Conservation (phyloP, 2,797 vertebrate genomes). For the Nasua narica region DNA sequence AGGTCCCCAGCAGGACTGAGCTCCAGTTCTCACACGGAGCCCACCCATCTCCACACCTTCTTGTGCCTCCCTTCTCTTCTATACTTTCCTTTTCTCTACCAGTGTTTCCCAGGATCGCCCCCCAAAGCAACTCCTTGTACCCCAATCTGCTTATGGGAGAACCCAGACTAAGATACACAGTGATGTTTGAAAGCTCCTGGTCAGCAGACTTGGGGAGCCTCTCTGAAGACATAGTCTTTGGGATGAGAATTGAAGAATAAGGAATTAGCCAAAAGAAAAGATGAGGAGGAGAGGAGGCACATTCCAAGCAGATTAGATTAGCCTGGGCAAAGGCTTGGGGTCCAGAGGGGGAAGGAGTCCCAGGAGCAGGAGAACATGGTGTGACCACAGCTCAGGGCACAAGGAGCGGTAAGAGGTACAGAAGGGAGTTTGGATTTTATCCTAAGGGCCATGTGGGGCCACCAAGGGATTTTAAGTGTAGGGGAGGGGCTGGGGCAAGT, state of each 20-base stretch:
- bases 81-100: background rate
- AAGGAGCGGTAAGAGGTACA: background rate
- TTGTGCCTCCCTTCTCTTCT: background rate
- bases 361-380: too few relatives aligned
- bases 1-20: background rate
- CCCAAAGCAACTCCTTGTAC: background rate
- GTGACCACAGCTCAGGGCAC: background rate
- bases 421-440: background rate
- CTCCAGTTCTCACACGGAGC: background rate
- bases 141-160: background rate
- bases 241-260: background rate
- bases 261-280: background rate
- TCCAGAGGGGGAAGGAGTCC: background rate
- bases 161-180: background rate
- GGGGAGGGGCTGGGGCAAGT: background rate
- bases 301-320: background rate
- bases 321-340: background rate
- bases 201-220: background rate
- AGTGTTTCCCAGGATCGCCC: background rate
- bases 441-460: background rate
- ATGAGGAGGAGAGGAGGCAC: background rate
- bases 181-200: background rate
- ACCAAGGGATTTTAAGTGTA: background rate
- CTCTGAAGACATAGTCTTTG: background rate
- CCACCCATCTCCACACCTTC: background rate